Evolutionary conservation across 2,888 invertebrate species (phyloP).

Genomic region (Drosophila cyrtoloma): DNA sequence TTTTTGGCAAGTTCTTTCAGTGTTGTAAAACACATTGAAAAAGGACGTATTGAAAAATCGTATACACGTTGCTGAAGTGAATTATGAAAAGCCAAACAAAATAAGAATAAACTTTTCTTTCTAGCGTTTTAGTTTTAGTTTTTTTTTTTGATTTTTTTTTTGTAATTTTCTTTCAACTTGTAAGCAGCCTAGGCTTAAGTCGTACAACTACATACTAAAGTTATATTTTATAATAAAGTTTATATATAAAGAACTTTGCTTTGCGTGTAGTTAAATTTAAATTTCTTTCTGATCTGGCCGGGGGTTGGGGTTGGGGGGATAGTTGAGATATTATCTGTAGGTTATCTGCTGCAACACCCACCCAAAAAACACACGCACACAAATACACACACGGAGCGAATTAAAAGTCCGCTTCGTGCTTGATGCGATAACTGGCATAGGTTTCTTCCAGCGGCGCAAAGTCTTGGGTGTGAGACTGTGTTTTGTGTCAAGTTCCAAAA

Average conservation of each 20-base stretch:
- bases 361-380: slow-evolving; percentile 21
- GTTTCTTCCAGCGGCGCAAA: slow-evolving; percentile 83
- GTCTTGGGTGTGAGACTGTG: slow-evolving; percentile 79
- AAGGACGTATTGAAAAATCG: slow-evolving; percentile 80
- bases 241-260: slow-evolving; percentile 46
- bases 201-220: slow-evolving; percentile 62
- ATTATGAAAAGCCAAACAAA: slow-evolving; percentile 56
- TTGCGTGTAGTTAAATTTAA: slow-evolving; percentile 29
- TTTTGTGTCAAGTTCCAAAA: slow-evolving; percentile 53
- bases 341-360: slow-evolving; percentile 23
- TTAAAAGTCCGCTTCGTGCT: slow-evolving; percentile 83
- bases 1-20: slow-evolving; percentile 76
- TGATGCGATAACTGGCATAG: slow-evolving; percentile 83
- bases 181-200: slow-evolving; percentile 70
- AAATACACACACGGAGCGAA: slow-evolving; percentile 22
- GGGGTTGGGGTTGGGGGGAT: background rate
- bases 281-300: slow-evolving; percentile 34
- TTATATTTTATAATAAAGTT: slow-evolving; percentile 44
- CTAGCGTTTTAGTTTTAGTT: slow-evolving; percentile 17
- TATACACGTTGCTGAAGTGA: slow-evolving; percentile 73
- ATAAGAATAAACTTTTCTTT: slow-evolving; percentile 47
- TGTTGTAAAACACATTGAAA: slow-evolving; percentile 72
- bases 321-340: slow-evolving; percentile 8
- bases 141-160: slow-evolving; percentile 19
- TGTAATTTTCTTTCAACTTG: slow-evolving; percentile 24